Evolutionary conservation across 1,140 invertebrate genomes (phyloP), one percentile per base, ranked within the genome.

Genomic region (Drosophila pruinosa): DNA sequence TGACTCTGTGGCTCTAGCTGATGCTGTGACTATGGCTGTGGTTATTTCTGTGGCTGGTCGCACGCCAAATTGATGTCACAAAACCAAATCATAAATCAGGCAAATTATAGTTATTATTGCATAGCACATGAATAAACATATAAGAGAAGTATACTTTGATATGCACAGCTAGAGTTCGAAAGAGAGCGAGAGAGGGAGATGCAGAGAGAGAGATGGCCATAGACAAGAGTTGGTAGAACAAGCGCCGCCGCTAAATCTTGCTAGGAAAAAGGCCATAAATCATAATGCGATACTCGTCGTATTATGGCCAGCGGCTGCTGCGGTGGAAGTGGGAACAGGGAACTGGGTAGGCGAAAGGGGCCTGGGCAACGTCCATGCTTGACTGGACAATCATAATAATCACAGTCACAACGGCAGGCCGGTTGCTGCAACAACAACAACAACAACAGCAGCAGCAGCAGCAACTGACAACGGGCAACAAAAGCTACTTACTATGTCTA

Each of bases 321-420:
- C 19, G 15, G 3, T 34, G 10, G 24, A 14, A 28, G 12, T 8
- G 12, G 24, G 6, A 24, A 7, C 12, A 22, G 6, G 5, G 22
- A 4, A 8, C 6, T 4, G 12, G 45, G 22, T 1, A 12, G 12
- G 62, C 64, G 63, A 64, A 41, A 26, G 47, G 53, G 38, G 28
- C 54, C 53, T 47, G 58, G 76, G 52, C 76, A 86, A 74, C 73
- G 77, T 85, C 77, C 81, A 85, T 85, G 81, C 81, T 86, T 85
- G 81, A 86, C 81, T 85, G 81, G 81, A 85, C 81, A 85, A 85
- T 85, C 81, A 85, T 85, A 85, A 85, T 85, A 85, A 85, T 85
- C 81, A 85, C 81, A 86, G 81, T 68, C 63, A 68, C 54, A 72
- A 64, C 61, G 68, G 61, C 68, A 57, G 59, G 31, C 54, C 76